Evolutionary conservation across 1,140 invertebrate genomes (phyloP).

Genomic region (Aphelenchoides fujianensis): DNA sequence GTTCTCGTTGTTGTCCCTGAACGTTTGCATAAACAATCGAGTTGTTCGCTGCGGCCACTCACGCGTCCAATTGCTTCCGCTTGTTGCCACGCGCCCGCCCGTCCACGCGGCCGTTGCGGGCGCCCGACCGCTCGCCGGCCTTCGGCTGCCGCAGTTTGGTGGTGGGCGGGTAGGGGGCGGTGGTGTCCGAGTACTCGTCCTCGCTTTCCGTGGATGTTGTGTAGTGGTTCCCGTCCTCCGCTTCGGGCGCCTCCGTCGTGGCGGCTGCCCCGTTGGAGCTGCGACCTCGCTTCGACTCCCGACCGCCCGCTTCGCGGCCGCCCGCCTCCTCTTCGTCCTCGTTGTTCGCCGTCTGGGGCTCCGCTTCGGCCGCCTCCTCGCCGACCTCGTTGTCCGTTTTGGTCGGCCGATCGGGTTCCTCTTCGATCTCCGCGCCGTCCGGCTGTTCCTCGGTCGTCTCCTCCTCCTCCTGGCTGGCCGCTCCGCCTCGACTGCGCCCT

Average conservation of each 20-base stretch:
- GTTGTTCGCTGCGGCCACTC: background rate
- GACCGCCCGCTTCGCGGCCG: no score
- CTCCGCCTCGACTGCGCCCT: constrained; percentile 26
- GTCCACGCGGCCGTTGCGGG: background rate
- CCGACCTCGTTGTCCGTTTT: constrained; percentile 27
- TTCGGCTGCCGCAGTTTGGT: constrained; percentile 18
- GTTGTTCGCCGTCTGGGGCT: background rate
- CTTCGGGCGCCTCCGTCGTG: constrained; percentile 18
- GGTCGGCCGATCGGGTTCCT: constrained; percentile 12
- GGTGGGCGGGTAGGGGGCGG: constrained; percentile 4
- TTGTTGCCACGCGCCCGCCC: constrained; percentile 2
- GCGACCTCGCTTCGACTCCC: constrained; percentile 9
- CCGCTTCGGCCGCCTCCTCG: constrained; percentile 22
- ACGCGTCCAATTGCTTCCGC: constrained; percentile 8
- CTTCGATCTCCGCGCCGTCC: constrained; percentile 28
- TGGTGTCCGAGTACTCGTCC: constrained; percentile 16
- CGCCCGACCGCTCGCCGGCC: constrained; percentile 22
- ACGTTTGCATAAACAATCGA: background rate
- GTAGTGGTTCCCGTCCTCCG: constrained; percentile 18
- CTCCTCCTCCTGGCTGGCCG: constrained; percentile 13
- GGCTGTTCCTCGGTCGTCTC: constrained; percentile 18
- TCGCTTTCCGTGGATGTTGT: constrained; percentile 3
- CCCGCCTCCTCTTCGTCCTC: constrained; percentile 21
- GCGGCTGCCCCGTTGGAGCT: background rate
- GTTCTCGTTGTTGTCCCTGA: background rate